Conservation (phyloP, 1,140 invertebrate genomes). For the Hypothenemus hampei region DNA sequence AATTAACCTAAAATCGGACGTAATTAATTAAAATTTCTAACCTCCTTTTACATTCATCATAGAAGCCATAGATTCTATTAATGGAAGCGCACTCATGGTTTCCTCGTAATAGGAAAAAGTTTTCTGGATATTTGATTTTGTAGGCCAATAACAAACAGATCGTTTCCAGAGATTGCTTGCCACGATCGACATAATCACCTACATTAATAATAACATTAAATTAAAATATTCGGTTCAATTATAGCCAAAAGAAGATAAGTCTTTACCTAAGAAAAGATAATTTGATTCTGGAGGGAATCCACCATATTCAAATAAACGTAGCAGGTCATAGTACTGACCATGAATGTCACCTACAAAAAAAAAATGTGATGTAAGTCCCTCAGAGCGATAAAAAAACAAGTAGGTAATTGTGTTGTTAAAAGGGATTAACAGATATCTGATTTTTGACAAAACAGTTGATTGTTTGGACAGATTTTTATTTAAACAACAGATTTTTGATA, state of each 20-base stretch:
- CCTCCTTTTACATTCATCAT: slow-evolving; percentile 93
- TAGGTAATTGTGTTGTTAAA: no score
- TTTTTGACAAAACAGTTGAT: no score
- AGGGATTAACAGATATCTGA: no score
- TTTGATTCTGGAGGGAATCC: slow-evolving; percentile 99
- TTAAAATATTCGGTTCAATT: not conserved
- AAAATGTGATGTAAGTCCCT: no score
- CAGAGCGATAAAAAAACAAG: no score
- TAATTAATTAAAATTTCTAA: not conserved
- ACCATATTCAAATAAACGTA: slow-evolving; percentile 98
- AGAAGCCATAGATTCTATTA: slow-evolving; percentile 96
- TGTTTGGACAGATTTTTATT: no score
- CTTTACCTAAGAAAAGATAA: slow-evolving; percentile 81
- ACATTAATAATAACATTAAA: not conserved
- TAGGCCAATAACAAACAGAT: slow-evolving; percentile 93
- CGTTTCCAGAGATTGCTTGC: slow-evolving; percentile 84
- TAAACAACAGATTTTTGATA: no score
- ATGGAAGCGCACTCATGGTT: slow-evolving; percentile 89
- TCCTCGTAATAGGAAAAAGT: slow-evolving; percentile 81
- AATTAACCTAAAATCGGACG: not conserved
- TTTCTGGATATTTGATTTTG: slow-evolving; percentile 90
- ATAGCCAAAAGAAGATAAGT: no score
- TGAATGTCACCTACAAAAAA: slow-evolving; percentile 87
- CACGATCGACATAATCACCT: slow-evolving; percentile 81
- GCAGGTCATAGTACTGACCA: slow-evolving; percentile 96